Conservation (phyloP, 2,113 vertebrate genomes). For the Centrocercus urophasianus region DNA sequence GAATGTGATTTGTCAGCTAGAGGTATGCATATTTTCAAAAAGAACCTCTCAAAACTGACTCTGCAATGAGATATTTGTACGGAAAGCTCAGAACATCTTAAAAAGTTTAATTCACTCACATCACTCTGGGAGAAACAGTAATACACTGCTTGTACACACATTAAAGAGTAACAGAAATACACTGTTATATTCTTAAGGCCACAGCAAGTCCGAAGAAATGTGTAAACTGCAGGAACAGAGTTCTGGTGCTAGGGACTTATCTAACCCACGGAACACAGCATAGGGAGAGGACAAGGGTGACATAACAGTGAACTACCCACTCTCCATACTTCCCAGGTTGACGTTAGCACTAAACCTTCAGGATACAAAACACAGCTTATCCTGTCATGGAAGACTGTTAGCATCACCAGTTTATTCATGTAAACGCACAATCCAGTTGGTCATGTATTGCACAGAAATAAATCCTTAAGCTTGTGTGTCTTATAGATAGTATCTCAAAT, state of each 20-base stretch:
- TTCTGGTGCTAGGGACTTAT: neutral
- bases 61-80: accelerated
- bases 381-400: neutral
- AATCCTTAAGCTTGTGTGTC: neutral
- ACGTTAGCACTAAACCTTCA: neutral
- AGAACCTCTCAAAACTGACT: too few relatives aligned
- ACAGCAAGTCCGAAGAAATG: neutral
- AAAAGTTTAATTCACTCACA: neutral
- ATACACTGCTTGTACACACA: neutral
- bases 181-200: neutral
- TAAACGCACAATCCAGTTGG: too few relatives aligned
- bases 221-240: neutral
- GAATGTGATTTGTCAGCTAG: neutral
- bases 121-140: neutral
- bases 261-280: neutral
- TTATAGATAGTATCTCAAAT: neutral
- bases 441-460: neutral
- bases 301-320: neutral
- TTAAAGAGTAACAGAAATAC: neutral
- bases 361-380: neutral
- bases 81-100: neutral
- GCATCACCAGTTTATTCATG: neutral
- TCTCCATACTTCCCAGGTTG: too few relatives aligned
- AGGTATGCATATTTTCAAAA: neutral
- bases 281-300: neutral